Evolutionary conservation across 2,797 vertebrate genomes (phyloP), one percentile per base, ranked within the genome.

Genomic region (Eospalax fontanierii): DNA sequence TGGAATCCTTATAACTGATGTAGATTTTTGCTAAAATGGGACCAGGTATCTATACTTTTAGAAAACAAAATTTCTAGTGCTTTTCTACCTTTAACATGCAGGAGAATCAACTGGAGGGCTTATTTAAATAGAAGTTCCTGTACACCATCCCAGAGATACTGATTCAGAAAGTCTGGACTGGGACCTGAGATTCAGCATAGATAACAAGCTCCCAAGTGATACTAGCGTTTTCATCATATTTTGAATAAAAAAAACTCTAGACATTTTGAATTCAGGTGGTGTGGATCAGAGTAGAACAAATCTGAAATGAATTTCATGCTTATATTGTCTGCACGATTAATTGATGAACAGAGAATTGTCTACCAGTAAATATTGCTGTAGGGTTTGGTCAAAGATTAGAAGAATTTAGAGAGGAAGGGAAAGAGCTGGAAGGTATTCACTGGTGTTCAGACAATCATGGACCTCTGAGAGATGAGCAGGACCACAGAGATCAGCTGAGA

Each of bases 1-100:
- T n/a, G 50, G 38, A 90, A 50, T 57, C 59, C 7, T 85, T 84
- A 65, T 78, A 87, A 61, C 46, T 66, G 50, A 83, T 75, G 22
- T 66, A 93, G n/a, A 61, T 65, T 83, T 90, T 78, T 88, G 38
- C 78, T 88, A 70, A 82, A 61, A 79, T 74, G 30, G 30, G 15
- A 16, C 28, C 40, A 18, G 33, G 70, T 74, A 88, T 78, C n/a
- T 74, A 54, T 24, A 65, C 35, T 83, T 90, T 87, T 87, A 93
- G 33, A 24, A 93, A 84, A 40, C 11, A 84, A 24, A 68, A 65
- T 90, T 76, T 54, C 87, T 63, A 10, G 35, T 83, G 4, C 35
- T 83, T 59, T 26, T 83, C 73, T 50, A 76, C 87, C 35, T 93
- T 93, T 83, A 87, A 84, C 46, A 85, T 78, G 38, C 26, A 40